Percentiles rank a stretch among this genome's conserved stretches.
Evolutionary conservation across 2,113 vertebrate species (phyloP).

Genomic region (Onychostruthus taczanowskii): DNA sequence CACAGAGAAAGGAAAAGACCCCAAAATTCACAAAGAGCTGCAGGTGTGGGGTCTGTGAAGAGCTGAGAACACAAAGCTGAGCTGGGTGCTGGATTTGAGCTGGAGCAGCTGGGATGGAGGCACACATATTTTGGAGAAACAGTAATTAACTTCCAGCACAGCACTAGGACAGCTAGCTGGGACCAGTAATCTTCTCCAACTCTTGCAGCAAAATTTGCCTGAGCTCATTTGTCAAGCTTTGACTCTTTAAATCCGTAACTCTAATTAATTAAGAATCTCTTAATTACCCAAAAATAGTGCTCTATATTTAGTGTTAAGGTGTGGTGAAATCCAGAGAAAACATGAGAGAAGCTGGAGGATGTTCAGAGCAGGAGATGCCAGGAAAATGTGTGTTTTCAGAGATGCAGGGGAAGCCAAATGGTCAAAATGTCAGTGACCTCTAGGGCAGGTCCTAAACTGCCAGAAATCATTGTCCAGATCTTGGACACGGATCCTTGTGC

Average conservation of each 20-base stretch:
- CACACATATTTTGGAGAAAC: neutral
- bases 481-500: neutral
- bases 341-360: neutral
- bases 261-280: conserved; percentile 42
- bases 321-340: conserved; percentile 27
- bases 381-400: neutral
- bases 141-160: neutral
- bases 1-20: neutral
- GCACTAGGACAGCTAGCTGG: neutral
- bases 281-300: neutral
- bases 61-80: neutral
- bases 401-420: neutral
- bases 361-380: neutral
- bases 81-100: neutral
- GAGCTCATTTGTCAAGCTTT: conserved; percentile 40
- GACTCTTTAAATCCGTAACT: conserved; percentile 33
- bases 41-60: neutral
- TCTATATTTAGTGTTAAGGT: conserved; percentile 29
- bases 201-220: conserved; percentile 29
- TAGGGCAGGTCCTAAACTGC: neutral
- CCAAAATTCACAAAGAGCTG: neutral
- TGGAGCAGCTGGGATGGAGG: neutral
- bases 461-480: neutral
- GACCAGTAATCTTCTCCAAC: conserved; percentile 2
- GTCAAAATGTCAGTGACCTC: neutral